These are phyloP conservation scores for Brachylomia viminalis DNA, from an alignment of 2,888 invertebrate species.

Conservation along the genomic window DNA sequence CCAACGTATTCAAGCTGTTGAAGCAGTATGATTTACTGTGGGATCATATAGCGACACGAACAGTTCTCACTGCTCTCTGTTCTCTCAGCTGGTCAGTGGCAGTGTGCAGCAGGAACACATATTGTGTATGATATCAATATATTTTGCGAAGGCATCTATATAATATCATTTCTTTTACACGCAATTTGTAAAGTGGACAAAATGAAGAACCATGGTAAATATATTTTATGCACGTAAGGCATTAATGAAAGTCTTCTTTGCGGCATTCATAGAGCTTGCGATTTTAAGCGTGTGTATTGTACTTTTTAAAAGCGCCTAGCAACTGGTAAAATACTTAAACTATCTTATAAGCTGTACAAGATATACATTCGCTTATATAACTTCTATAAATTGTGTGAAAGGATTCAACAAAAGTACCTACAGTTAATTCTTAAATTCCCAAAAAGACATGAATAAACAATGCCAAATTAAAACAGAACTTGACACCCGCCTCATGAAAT, in stretches of 20 bases:
- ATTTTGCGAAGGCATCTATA: not conserved
- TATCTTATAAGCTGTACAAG: not conserved
- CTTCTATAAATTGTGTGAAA: not conserved
- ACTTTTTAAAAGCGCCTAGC: not conserved
- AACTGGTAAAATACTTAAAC: not conserved
- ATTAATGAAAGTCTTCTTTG: not conserved
- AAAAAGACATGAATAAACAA: constrained; percentile 40
- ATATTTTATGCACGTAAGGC: not conserved
- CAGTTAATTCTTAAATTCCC: not conserved
- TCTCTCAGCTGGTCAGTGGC: too few species aligned
- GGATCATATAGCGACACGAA: not conserved
- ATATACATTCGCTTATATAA: not conserved
- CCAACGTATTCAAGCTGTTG: too few species aligned
- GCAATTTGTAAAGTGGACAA: not conserved
- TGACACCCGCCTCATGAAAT: constrained; percentile 29
- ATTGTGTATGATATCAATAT: not conserved
- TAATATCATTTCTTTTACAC: not conserved
- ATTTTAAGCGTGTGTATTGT: not conserved
- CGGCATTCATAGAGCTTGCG: not conserved
- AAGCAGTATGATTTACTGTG: not conserved
- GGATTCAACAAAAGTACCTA: not conserved
- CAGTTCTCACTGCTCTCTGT: too few species aligned
- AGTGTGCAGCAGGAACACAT: not conserved
- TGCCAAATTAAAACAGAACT: constrained; percentile 39
- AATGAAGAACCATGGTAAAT: not conserved